A percentile compares a stretch with the other conserved stretches of the same genome.
Evolutionary conservation across 2,113 vertebrate genomes (phyloP).

Genomic region (Seriola dumerili): DNA sequence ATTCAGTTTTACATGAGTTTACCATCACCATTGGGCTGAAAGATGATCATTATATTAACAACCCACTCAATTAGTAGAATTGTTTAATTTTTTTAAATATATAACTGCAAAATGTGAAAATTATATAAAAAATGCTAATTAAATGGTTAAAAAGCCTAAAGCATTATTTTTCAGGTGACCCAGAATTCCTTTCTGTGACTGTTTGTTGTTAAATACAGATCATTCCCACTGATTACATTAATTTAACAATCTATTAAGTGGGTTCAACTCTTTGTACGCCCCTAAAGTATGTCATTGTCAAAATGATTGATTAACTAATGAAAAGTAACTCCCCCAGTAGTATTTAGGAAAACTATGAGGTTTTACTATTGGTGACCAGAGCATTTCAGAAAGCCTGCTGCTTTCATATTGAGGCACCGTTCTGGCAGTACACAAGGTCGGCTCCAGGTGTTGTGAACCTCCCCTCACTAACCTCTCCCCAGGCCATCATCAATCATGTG

Average conservation of each 20-base stretch:
- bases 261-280: background rate
- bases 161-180: background rate
- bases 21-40: background rate
- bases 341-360: background rate
- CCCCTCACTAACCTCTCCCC: conserved; percentile 89
- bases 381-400: conserved; percentile 22
- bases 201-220: background rate
- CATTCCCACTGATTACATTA: background rate
- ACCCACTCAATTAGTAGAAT: background rate
- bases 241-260: background rate
- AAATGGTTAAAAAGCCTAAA: background rate
- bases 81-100: background rate
- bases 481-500: conserved; percentile 88
- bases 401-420: conserved; percentile 21
- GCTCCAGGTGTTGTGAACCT: conserved; percentile 78
- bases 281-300: background rate
- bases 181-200: background rate
- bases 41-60: background rate
- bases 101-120: background rate
- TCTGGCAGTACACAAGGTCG: conserved; percentile 29
- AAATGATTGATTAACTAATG: conserved; percentile 5
- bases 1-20: conserved; percentile 1
- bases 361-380: conserved; percentile 31
- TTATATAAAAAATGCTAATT: background rate
- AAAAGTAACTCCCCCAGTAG: background rate